phyloP scores from a whole-genome alignment of 2,888 invertebrate genomes.

The Cremastinae sp. region DNA sequence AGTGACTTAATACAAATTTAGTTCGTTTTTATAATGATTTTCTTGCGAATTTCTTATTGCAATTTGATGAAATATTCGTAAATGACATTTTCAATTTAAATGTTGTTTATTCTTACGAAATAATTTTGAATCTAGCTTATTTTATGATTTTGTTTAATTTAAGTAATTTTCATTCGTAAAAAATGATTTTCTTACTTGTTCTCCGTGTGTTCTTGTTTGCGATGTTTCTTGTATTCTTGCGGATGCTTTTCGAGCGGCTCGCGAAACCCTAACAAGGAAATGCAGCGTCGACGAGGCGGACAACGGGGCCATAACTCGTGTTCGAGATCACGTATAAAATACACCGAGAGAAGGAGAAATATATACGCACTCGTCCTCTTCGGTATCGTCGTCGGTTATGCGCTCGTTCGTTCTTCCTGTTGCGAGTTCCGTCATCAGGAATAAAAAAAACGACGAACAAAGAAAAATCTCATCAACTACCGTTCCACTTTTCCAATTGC shows the following conservation, averaged over 20 bases:
- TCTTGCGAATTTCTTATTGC: no score
- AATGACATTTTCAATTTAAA: no score
- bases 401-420: constrained; percentile 21
- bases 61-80: no score
- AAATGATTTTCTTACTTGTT: constrained; percentile 42
- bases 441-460: no score
- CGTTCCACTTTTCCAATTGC: constrained; percentile 44
- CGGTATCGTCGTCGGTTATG: constrained; percentile 45
- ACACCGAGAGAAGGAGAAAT: constrained; percentile 54
- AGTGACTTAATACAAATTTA: no score
- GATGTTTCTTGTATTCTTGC: constrained; percentile 38
- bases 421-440: constrained; percentile 4
- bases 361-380: not conserved
- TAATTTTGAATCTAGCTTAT: not conserved
- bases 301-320: constrained; percentile 70
- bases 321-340: constrained; percentile 65
- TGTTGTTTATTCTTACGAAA: no score
- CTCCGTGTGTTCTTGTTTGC: constrained; percentile 30
- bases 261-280: constrained; percentile 63
- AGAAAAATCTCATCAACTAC: constrained; percentile 49
- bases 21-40: no score
- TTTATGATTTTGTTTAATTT: constrained; percentile 1
- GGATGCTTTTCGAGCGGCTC: constrained; percentile 42
- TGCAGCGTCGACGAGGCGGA: constrained; percentile 62
- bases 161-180: not conserved